Evolutionary conservation across 2,113 vertebrate genomes (phyloP), one percentile per base, ranked within the genome.

Genomic region (Microcebus tavaratra): DNA sequence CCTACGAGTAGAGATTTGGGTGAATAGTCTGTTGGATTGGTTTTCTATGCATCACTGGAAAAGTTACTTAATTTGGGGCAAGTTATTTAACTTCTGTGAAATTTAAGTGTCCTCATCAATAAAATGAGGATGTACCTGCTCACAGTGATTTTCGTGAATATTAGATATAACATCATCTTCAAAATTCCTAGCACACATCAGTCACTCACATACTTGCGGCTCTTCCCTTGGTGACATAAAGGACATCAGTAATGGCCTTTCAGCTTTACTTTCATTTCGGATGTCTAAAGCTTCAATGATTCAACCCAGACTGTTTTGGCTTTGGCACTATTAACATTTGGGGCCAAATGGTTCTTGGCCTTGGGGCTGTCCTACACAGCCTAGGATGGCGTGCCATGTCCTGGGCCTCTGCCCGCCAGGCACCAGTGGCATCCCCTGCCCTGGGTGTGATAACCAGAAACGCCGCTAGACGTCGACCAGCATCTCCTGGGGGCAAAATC

Each of bases 341-440:
- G 29, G 55, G 53, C 6, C 11, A 53, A 72, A 45, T 57, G 14
- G 21, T 14, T 53, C 45, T 61, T 75, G 9, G 31, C 5, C 8
- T 4, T 1, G 27, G 12, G 29, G 29, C 2, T 39, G 10, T 31
- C 13, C 8, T 31, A 18, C 11, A 25, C 25, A 17, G 45, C 29
- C 17, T 0, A 34, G 39, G 72, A 7, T 20, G 1, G 13, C 6
- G 50, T 55, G 29, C 0, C 6, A 1, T 36, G 15, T 14, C 36
- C 9, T 4, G 63, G 53, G 20, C 20, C 31, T 76, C 48, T 12
- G 21, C 36, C 21, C 17, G 15, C 18, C 36, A 73, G 27, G 61
- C 7, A 13, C 34, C 25, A 34, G 20, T 14, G 55, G 65, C 2
- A 50, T 4, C 59, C 20, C 6, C 59, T 45, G 3, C 14, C 17